Base-by-base conservation (phyloP, 2,888 invertebrate genomes). In the Callyntrura guangdongensis region DNA sequence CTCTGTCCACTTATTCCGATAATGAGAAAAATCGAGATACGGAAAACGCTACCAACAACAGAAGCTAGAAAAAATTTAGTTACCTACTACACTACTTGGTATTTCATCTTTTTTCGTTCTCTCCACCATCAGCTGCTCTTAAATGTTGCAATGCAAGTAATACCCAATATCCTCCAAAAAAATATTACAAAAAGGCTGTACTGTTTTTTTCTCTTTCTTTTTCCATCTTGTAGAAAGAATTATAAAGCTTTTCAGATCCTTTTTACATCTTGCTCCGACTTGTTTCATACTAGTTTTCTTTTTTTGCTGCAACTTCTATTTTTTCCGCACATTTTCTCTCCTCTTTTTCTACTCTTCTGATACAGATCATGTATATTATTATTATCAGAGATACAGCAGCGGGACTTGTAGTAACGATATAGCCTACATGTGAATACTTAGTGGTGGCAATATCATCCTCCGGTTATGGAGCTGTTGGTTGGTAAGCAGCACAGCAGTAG, bases 161-260 rank as follows among this genome's bases (percentile, higher is more conserved):
- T 22, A 36, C n/a, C 12, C n/a, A 84, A 49, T 47, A 84, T 69
- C 27, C 20, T 74, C 56, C 36, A 27, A 45, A 86, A 74, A 45
- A 14, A 79, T 64, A 64, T 69, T 27, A 74, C 56, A 69, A 64
- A 74, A 86, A 81, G 25, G 59, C 59, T 14, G 49, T 87, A 27
- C 22, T 77, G 4, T 77, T 49, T 77, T 47, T 22, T 84, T 67
- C 49, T 67, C 47, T 45, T 59, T 11, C 47, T 25, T 64, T 64
- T 64, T 22, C 22, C 14, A 47, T 45, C 45, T 61, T 49, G 9
- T 14, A 27, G 64, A 82, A 88, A 88, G 82, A 82, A 88, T 88
- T 88, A 88, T 82, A 88, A 88, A 82, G 69, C 88, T 81, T 88
- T 88, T 72, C 82, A 69, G 45, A 88, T 89, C 89, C 84, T 84